A percentile compares a stretch with the other conserved stretches of the same genome.
These are phyloP conservation scores for Jacana jacana DNA, from an alignment of 2,113 vertebrate genomes.

Conservation along the genomic window DNA sequence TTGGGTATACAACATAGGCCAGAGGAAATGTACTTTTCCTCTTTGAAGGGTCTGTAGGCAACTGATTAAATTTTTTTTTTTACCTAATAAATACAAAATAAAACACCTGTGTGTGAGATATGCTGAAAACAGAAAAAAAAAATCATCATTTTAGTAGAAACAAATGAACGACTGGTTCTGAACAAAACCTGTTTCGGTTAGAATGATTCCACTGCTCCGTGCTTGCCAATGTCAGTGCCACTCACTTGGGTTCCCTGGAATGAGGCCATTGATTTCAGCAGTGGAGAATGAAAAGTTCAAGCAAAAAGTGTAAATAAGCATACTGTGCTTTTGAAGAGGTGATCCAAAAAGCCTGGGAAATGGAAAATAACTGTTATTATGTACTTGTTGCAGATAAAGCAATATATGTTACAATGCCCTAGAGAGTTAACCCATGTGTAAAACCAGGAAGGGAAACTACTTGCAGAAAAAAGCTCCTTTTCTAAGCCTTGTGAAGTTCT, in stretches of 20 bases:
- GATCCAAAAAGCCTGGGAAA: slow-evolving; percentile 42
- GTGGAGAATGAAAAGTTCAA: slow-evolving; percentile 25
- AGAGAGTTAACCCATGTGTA: slow-evolving; percentile 3
- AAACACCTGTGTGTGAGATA: background rate
- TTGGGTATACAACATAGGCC: background rate
- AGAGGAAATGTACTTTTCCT: background rate
- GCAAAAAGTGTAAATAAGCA: slow-evolving; percentile 25
- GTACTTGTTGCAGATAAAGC: slow-evolving; percentile 2
- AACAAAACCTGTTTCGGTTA: background rate
- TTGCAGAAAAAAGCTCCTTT: background rate
- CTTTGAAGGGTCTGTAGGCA: background rate
- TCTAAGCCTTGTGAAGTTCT: background rate
- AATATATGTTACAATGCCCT: slow-evolving; percentile 11
- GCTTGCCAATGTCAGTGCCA: background rate
- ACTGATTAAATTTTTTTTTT: background rate
- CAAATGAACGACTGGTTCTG: background rate
- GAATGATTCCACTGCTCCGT: background rate
- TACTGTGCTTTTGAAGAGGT: slow-evolving; percentile 30
- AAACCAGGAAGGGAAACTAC: background rate
- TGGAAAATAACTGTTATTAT: slow-evolving; percentile 44
- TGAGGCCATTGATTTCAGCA: background rate
- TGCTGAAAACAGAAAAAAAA: background rate
- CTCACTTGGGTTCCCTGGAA: background rate
- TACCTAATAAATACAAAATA: background rate
- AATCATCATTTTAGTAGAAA: background rate